These are phyloP conservation scores for Alectoris magna DNA, from an alignment of 2,797 vertebrate species.

Conservation along the genomic window DNA sequence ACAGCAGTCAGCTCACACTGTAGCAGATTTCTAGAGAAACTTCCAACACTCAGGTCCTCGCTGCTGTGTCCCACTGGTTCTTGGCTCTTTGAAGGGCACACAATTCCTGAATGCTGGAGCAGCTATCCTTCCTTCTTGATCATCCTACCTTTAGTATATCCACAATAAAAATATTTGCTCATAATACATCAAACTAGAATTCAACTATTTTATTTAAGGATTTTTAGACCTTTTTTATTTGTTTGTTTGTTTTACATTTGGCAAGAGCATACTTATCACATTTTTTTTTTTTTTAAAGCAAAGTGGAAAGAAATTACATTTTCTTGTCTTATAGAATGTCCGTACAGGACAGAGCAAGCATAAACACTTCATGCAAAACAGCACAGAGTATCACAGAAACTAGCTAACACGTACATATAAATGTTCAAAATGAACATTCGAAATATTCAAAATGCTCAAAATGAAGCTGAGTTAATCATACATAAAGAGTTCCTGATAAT, in stretches of 20 bases:
- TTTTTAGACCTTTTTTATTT: neutral
- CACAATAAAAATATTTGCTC: neutral
- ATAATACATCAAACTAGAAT: neutral
- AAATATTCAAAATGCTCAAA: neutral
- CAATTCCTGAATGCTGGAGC: neutral
- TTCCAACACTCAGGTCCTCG: too few relatives aligned
- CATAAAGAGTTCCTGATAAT: neutral
- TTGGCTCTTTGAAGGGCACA: neutral
- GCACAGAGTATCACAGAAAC: neutral
- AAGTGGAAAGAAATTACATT: neutral
- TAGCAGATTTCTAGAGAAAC: neutral
- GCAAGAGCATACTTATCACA: neutral
- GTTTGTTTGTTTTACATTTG: neutral
- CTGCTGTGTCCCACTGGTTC: accelerated
- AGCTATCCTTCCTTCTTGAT: neutral
- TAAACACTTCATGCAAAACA: neutral
- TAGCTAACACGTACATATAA: neutral
- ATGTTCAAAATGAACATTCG: too few relatives aligned
- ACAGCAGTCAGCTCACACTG: neutral
- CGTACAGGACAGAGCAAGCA: neutral
- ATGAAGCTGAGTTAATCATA: neutral
- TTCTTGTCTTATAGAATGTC: neutral
- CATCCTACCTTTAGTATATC: neutral
- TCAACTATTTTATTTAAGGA: neutral
- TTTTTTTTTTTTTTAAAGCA: neutral